Base-by-base conservation (phyloP, 1,140 invertebrate genomes). In the Diorhabda elongata region DNA sequence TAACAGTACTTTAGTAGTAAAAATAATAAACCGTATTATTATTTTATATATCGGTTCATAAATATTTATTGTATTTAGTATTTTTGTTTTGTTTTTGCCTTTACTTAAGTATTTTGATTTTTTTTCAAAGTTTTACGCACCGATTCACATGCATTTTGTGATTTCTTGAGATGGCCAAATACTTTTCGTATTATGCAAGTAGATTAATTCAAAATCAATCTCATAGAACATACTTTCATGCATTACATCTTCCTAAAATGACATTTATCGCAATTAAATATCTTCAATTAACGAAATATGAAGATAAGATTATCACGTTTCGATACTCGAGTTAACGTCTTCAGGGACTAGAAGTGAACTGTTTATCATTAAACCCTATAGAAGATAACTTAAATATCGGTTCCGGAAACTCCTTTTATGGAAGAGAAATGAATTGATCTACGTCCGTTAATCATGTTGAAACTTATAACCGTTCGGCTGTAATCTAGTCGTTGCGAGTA, bases 51-150 rank as follows among this genome's bases (percentile, higher is more conserved):
- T 72, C 64, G 71, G 67, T 66, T 61, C 60, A 64, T 70, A 70
- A 70, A 71, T 73, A 73, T 73, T 73, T 73, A 70, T 73, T 71
- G 59, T 71, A 73, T 69, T 73, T 70, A 73, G 66, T 68, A 41
- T 56, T 44, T 66, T 65, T 42, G 41, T 69, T 69, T 69, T 65
- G 42, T 44, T 58, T 44, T 52, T 52, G 47, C 47, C 47, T 52
- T 52, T 52, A 52, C 47, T 52, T 52, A 52, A 52, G 6, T 52
- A 8, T 52, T 52, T 61, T 57, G 44, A 57, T 65, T 71, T 71
- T 62, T 62, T 63, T 58, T 64, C 67, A 11, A 67, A 43, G 26
- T 26, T 57, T 61, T 58, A 56, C 47, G 47, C 47, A 4, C 6
- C 47, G 47, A 3, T 3, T 52, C n/a, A 26, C 26, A 26, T 52